Base-by-base conservation (phyloP, 2,113 vertebrate genomes). In the Glaucomys volans region DNA sequence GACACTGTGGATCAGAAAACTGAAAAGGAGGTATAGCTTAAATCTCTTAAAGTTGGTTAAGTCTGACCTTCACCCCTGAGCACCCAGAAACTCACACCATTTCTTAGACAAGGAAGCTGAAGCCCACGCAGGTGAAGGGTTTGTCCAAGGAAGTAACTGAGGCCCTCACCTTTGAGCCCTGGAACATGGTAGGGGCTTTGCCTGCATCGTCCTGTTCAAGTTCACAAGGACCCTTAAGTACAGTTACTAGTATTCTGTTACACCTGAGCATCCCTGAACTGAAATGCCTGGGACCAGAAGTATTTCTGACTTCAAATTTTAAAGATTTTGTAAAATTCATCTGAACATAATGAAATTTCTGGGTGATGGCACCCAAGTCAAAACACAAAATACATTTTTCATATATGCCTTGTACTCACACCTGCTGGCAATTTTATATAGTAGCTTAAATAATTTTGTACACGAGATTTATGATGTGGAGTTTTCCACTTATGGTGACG, bases 161-260 rank as follows among this genome's bases (percentile, higher is more conserved):
- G 17, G 0, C 28, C 67, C 35, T 32, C n/a, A 6, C 16, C 77
- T 47, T 5, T 0, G 9, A 22, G 3, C 32, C 40, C 13, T 14
- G 10, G 10, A 16, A 28, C 7, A 44, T 0, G 12, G 42, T 6
- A 50, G 42, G 30, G 13, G 16, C 67, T 67, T 20, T n/a, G 13
- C 1, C 8, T 2, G 4, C 2, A 6, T 24, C 3, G 40, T 44
- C 13, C 17, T 18, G 30, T 37, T 64, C 52, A 81, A 50, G 59
- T 40, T 89, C 82, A 22, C 50, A 16, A 1, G 1, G n/a, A 72
- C 28, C 37, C 0, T 42, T 64, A 59, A 59, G 30, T 67, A 5
- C 5, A 83, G 59, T 13, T 24, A 30, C 26, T 85, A 9, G 50
- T 32, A 66, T 32, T 80, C 35, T 17, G 9, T 35, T 13, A 20